These are phyloP conservation scores for Propithecus perrieri DNA, from an alignment of 2,797 vertebrate species.

Conservation along the genomic window DNA sequence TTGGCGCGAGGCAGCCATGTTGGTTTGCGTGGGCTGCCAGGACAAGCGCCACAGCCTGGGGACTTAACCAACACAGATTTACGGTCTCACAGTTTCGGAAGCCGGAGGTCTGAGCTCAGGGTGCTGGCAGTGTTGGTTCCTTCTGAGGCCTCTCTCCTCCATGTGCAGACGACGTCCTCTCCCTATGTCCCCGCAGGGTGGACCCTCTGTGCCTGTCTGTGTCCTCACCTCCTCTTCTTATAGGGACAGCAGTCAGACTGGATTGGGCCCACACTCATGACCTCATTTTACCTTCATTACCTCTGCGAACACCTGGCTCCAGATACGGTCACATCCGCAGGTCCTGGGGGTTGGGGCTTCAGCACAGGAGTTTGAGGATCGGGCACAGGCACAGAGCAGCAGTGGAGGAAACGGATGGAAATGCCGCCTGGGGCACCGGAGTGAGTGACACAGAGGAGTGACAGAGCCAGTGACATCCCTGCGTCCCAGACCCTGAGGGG, in stretches of 20 bases:
- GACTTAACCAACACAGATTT: no score
- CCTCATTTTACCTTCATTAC: not conserved
- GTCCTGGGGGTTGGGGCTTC: rapidly evolving
- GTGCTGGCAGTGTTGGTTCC: not conserved
- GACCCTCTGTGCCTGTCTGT: no score
- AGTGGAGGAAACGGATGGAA: not conserved
- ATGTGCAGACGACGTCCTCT: not conserved
- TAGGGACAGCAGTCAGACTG: rapidly evolving
- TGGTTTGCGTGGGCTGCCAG: not conserved
- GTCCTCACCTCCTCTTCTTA: not conserved
- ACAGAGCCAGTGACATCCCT: no score
- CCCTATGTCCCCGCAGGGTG: not conserved
- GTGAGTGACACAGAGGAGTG: not conserved
- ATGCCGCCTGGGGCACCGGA: no score
- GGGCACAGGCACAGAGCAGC: not conserved
- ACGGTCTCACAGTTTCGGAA: not conserved
- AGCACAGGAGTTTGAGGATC: not conserved
- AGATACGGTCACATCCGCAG: no score
- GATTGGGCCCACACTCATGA: not conserved
- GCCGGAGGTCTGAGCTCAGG: not conserved
- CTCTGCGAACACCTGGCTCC: not conserved
- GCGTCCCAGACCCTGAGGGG: no score
- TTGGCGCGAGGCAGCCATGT: not conserved
- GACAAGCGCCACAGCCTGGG: not conserved
- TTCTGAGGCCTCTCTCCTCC: not conserved